These are phyloP conservation scores for Tetragonula carbonaria DNA, from an alignment of 2,888 invertebrate genomes.

Conservation along the genomic window DNA sequence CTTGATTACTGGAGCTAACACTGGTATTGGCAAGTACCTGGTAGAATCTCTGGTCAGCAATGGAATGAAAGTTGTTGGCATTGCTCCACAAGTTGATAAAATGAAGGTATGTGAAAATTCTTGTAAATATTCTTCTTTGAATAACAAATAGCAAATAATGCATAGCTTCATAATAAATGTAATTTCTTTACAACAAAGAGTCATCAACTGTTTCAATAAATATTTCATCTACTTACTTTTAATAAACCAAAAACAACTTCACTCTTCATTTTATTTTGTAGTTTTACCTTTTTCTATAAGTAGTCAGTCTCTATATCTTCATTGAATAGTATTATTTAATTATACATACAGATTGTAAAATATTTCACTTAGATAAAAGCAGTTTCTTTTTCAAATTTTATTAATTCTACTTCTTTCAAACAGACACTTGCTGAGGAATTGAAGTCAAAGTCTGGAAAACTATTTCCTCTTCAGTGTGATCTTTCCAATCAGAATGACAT, in stretches of 20 bases:
- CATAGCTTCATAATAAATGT: neutral
- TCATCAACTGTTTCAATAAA: neutral
- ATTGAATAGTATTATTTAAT: neutral
- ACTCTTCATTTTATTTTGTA: neutral
- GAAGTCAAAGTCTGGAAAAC: conserved; percentile 74
- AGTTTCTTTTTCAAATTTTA: neutral
- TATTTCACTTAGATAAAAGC: too few species aligned
- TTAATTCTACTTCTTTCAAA: conserved; percentile 5
- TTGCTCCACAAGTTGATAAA: conserved; percentile 80
- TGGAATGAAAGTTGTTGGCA: conserved; percentile 84
- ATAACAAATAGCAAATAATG: neutral
- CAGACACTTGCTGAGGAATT: conserved; percentile 68
- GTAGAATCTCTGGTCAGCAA: conserved; percentile 81
- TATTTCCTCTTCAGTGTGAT: conserved; percentile 84
- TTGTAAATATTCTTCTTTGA: neutral
- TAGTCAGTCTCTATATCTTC: neutral
- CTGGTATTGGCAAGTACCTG: conserved; percentile 83
- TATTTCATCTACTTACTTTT: neutral
- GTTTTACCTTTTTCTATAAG: too few species aligned
- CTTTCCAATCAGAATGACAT: conserved; percentile 85
- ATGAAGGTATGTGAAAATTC: conserved; percentile 72
- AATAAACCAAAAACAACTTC: neutral
- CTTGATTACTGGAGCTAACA: conserved; percentile 84
- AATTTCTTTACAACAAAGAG: neutral
- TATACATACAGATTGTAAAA: neutral